These are phyloP conservation scores for Automeris io DNA, from an alignment of 2,888 invertebrate genomes.

Conservation along the genomic window DNA sequence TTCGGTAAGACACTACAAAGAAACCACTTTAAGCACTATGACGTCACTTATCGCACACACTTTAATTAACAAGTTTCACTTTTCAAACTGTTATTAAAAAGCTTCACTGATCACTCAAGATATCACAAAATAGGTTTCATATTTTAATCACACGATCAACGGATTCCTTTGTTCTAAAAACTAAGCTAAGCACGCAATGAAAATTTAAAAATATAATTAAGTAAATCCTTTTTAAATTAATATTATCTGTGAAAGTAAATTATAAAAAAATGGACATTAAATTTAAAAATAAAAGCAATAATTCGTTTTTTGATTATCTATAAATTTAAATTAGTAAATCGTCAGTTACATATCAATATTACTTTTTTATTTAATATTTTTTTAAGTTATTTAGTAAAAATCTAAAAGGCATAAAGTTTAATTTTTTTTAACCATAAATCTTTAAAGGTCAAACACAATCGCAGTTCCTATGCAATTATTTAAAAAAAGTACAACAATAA, in stretches of 20 bases:
- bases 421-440: no score
- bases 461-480: neutral
- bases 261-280: no score
- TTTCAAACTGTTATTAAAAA: constrained; percentile 4
- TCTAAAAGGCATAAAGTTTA: neutral
- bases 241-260: no score
- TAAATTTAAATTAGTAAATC: no score
- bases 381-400: neutral
- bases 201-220: no score
- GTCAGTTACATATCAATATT: no score
- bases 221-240: neutral
- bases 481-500: constrained; percentile 24
- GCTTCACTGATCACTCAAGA: constrained; percentile 7
- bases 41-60: constrained; percentile 31
- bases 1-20: no score
- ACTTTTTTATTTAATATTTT: no score
- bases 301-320: no score
- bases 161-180: neutral
- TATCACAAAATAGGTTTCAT: constrained; percentile 3
- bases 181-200: no score
- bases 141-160: neutral
- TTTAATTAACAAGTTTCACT: constrained; percentile 16
- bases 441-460: no score
- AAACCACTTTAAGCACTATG: constrained; percentile 20
- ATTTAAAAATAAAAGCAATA: no score